Evolutionary conservation across 1,140 invertebrate genomes (phyloP), one percentile per base, ranked within the genome.

Genomic region (Lordiphosa mommai): DNA sequence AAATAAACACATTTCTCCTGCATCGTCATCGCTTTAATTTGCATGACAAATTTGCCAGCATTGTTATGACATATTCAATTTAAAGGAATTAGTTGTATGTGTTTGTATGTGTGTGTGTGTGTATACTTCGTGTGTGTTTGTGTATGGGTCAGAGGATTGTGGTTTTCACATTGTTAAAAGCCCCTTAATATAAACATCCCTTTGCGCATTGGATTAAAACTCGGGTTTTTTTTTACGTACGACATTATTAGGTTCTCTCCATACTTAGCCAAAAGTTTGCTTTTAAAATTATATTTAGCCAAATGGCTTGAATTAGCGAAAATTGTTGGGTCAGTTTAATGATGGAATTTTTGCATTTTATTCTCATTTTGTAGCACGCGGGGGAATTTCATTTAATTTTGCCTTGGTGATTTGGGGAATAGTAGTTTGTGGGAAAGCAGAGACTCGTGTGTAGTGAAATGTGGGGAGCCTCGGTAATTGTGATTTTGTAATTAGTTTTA

Each of bases 11-110:
- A 37, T 27, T 38, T 49, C 40, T 52, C 38, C 60, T 47, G 76
- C 76, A 55, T 84, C 65, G 77, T 84, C 74, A 82, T 77, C 60
- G 72, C 72, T 84, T 84, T 84, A 84, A 84, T 84, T 84, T 85
- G 77, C 77, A 84, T 84, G 77, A 84, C 79, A 84, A 84, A 84
- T 85, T 85, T 53, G 67, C 61, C 79, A 65, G 58, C 79, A 85
- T 77, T 84, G 77, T 85, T 84, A 85, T 84, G 79, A 84, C 77
- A 84, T 84, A 85, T 84, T 84, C 77, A 84, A 84, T 84, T 84
- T 84, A 84, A 77, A 72, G 77, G 77, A 43, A 84, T 84, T 84
- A 84, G 72, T 72, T 77, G 59, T 55, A 38, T 48, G 52, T 69
- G 30, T 50, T 65, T 64, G 53, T 51, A 49, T 43, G 51, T 68